Base-by-base conservation (phyloP, 1,140 invertebrate genomes). In the Sycobia sp. region DNA sequence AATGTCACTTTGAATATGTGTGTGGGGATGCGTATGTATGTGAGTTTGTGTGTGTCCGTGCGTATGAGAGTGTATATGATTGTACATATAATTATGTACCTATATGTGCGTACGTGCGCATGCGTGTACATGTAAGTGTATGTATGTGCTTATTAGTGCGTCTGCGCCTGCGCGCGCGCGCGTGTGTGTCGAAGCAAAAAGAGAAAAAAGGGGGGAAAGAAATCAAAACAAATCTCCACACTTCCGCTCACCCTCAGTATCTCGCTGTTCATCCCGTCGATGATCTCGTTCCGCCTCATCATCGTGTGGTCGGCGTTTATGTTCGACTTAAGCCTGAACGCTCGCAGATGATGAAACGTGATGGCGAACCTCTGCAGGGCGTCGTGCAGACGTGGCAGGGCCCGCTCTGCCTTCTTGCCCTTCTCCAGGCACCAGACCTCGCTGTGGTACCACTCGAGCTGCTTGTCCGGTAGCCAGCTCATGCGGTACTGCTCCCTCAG, bases 311-410 rank as follows among this genome's bases (percentile, higher is more conserved):
- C 74, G 16, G 66, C 67, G 22, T 77, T 72, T 56, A 79, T 76
- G 47, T 74, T 71, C 0, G 74, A 76, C 10, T 72, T 73, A 5
- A 79, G 69, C 36, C 64, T 66, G 63, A 76, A 81, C 20, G 53
- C 27, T 51, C 51, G 60, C 14, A 83, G 65, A 27, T 75, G 69
- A 53, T 81, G 66, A 56, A 82, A 82, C 14, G 82, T 83, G 25
- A 82, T 76, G 41, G 78, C 79, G 66, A 82, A 83, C 68, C 73
- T 79, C 51, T 82, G 80, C 8, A 83, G 73, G 0, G 74, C 74
- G 34, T 78, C 75, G 67, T 82, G 73, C 9, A 83, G 67, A 22
- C 66, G 58, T 0, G 82, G 81, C 39, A 83, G 69, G 1, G 77
- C 73, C 10, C 67, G 62, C 44, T 79, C 73, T 0, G 80, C 79